Conservation (phyloP, 2,888 invertebrate genomes). For the Salticus scenicus region DNA sequence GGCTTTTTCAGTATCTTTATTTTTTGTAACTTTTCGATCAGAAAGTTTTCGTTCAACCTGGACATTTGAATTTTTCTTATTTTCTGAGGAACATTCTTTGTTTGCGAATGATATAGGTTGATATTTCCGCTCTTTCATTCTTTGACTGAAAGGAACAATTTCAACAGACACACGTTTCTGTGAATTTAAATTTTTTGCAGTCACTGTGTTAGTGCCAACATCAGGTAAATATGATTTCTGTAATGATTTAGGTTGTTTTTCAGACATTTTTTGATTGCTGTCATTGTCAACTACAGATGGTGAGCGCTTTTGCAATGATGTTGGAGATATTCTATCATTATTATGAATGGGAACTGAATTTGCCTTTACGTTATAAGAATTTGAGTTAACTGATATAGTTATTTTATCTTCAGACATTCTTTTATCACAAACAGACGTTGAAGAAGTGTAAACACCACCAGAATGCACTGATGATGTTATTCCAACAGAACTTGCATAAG, state of each 20-base stretch:
- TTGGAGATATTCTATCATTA: not conserved
- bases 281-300: not conserved
- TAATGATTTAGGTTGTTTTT: conserved; percentile 34
- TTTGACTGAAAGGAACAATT: conserved; percentile 69
- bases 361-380: conserved; percentile 27
- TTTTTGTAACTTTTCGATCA: conserved; percentile 39
- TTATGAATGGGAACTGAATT: not conserved
- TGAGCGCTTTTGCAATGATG: not conserved
- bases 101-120: conserved; percentile 45
- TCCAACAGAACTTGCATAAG: conserved; percentile 57
- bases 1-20: conserved; percentile 52
- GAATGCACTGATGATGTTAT: conserved; percentile 18
- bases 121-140: conserved; percentile 68
- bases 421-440: conserved; percentile 43
- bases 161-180: conserved; percentile 69
- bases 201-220: not conserved
- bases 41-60: conserved; percentile 51
- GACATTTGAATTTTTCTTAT: conserved; percentile 32
- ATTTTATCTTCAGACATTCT: conserved; percentile 57
- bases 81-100: conserved; percentile 33
- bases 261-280: conserved; percentile 18
- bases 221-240: conserved; percentile 39
- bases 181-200: conserved; percentile 33
- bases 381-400: conserved; percentile 63
- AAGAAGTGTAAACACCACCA: conserved; percentile 35